Conservation (phyloP, 2,888 invertebrate species). For the Eulithis prunata region DNA sequence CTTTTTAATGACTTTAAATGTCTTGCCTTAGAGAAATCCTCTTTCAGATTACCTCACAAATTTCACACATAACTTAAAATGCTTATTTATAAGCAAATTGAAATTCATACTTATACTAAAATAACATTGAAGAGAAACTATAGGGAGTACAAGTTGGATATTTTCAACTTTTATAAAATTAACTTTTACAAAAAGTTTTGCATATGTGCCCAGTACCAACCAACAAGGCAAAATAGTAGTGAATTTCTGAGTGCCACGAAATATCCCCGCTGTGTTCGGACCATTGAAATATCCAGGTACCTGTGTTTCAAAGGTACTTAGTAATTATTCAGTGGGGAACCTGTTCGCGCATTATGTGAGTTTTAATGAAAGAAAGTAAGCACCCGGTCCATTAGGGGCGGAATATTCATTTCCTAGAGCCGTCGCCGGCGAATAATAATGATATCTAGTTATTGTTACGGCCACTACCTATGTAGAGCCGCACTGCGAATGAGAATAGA, state of each 20-base stretch:
- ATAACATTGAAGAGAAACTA: no score
- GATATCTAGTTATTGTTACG: slow-evolving; percentile 66
- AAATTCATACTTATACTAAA: no score
- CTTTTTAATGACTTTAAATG: no score
- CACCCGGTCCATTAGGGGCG: slow-evolving; percentile 57
- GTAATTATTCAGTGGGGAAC: slow-evolving; percentile 59
- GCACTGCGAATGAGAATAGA: slow-evolving; percentile 26
- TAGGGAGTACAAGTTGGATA: no score
- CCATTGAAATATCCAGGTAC: slow-evolving; percentile 23
- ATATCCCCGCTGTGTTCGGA: slow-evolving; percentile 11
- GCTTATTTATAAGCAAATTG: no score
- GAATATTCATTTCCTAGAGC: slow-evolving; percentile 64
- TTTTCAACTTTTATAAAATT: no score
- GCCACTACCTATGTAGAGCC: slow-evolving; percentile 48
- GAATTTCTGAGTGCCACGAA: slow-evolving; percentile 14
- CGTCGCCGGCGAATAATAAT: slow-evolving; percentile 60
- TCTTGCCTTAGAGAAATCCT: no score
- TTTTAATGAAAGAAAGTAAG: slow-evolving; percentile 69
- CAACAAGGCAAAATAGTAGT: background rate
- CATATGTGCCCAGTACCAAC: background rate
- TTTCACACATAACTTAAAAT: no score
- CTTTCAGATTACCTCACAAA: no score
- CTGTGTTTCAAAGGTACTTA: slow-evolving; percentile 46
- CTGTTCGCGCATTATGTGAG: slow-evolving; percentile 61
- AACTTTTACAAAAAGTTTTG: background rate